Evolutionary conservation across 2,113 vertebrate genomes (phyloP), one percentile per base, ranked within the genome.

Genomic region (Poecile atricapillus): DNA sequence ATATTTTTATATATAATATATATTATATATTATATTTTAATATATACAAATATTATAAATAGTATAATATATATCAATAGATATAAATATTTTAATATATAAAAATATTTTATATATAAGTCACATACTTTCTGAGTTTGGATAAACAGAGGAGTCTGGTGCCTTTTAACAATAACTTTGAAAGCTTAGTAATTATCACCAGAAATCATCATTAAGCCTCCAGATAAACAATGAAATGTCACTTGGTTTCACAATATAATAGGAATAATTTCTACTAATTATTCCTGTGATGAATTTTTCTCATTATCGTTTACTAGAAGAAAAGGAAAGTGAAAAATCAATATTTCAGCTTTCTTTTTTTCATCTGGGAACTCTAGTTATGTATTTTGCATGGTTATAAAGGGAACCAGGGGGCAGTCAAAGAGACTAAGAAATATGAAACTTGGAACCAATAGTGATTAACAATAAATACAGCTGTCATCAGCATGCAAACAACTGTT

Each of bases 221-320:
- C 69, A 78, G 53, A 96, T 85, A 81, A 94, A 44, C 79, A 93
- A 89, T 37, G 46, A 86, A 92, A 52, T 88, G 63, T 77, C 53
- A 84, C 30, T 93, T 78, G 53, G 28, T 52, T 69, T 96, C 82
- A 80, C 68, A 90, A 49, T 39, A 59, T 21, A 70, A 74, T 65
- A 67, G 60, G 55, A 90, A 88, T 93, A 93, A 92, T 93, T 65
- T 84, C 87, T 94, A 30, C 77, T 94, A 69, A 70, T 91, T 96
- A 90, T 94, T 87, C 33, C 41, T 89, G 24, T 93, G 90, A 91
- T 90, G 33, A 63, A 89, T 86, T 96, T 76, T 28, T 70, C 67
- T 92, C 56, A 89, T 83, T 74, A 92, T 41, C 6, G 77, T 93
- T 76, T 92, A 70, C 49, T 93, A 58, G 35, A 92, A 41, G 52